Percentiles rank a stretch among this genome's conserved stretches.
Conservation (phyloP, 2,113 vertebrate species). For the Raja brachyura region DNA sequence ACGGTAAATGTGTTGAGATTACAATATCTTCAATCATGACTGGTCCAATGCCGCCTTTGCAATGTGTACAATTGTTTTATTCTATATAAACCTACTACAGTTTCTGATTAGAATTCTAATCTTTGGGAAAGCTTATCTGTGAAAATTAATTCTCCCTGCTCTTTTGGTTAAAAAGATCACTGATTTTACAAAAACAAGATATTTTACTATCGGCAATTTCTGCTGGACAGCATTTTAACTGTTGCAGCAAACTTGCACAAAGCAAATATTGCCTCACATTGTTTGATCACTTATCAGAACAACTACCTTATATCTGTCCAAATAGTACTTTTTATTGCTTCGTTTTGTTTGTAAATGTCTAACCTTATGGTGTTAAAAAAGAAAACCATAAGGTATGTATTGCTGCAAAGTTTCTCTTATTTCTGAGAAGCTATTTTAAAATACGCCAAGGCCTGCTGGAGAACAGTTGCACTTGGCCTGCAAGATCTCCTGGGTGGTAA, state of each 20-base stretch:
- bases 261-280: not conserved
- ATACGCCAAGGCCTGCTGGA: too few relatives aligned
- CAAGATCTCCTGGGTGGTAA: too few relatives aligned
- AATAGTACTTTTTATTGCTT: not conserved
- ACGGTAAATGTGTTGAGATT: not conserved
- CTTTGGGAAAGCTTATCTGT: not conserved
- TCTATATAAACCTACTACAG: not conserved
- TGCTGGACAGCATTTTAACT: not conserved
- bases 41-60: not conserved
- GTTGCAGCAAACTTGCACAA: not conserved
- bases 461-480: too few relatives aligned
- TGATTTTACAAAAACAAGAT: not conserved
- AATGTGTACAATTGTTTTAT: too few relatives aligned
- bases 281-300: conserved; percentile 22
- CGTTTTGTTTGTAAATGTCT: not conserved
- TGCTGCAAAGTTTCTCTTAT: not conserved
- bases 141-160: not conserved
- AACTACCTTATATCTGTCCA: not conserved
- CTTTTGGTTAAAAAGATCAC: not conserved
- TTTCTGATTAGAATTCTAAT: not conserved
- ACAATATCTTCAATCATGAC: not conserved
- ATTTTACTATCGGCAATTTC: not conserved
- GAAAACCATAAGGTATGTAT: not conserved
- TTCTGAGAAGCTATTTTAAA: not conserved
- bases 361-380: not conserved